Evolutionary conservation across 1,140 invertebrate genomes (phyloP).

Genomic region (Drosophila nannoptera): DNA sequence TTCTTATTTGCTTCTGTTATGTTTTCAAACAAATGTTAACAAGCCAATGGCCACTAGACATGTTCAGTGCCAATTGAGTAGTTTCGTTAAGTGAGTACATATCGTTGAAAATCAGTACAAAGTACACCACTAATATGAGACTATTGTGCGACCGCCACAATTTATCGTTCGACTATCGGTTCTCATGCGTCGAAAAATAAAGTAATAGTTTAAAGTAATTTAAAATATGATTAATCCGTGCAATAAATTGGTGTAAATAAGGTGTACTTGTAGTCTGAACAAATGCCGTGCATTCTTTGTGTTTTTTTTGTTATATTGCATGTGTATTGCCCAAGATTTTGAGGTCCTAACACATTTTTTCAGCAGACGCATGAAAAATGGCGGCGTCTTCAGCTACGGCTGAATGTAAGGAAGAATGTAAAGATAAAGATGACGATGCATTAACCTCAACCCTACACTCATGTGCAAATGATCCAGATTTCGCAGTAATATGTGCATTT

Average conservation of each 20-base stretch:
- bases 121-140: neutral
- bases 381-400: conserved; percentile 64
- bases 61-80: conserved; percentile 3
- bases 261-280: conserved; percentile 27
- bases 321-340: conserved; percentile 55
- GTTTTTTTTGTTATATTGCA: conserved; percentile 37
- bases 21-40: conserved; percentile 42
- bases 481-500: conserved; percentile 96
- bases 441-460: conserved; percentile 79
- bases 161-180: conserved; percentile 34
- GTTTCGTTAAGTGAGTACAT: conserved; percentile 32
- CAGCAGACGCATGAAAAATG: conserved; percentile 73
- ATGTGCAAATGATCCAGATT: conserved; percentile 96
- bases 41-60: neutral
- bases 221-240: conserved; percentile 48
- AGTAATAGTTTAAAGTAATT: conserved; percentile 33
- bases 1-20: conserved; percentile 43
- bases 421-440: conserved; percentile 72
- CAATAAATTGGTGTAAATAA: conserved; percentile 23
- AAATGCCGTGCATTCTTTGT: conserved; percentile 52
- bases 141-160: conserved; percentile 28
- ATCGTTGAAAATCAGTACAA: too few species aligned
- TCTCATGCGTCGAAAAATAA: conserved; percentile 46
- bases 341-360: conserved; percentile 57
- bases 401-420: conserved; percentile 63